Evolutionary conservation across 2,888 invertebrate genomes (phyloP).

Genomic region (Agonopterix heracliana): DNA sequence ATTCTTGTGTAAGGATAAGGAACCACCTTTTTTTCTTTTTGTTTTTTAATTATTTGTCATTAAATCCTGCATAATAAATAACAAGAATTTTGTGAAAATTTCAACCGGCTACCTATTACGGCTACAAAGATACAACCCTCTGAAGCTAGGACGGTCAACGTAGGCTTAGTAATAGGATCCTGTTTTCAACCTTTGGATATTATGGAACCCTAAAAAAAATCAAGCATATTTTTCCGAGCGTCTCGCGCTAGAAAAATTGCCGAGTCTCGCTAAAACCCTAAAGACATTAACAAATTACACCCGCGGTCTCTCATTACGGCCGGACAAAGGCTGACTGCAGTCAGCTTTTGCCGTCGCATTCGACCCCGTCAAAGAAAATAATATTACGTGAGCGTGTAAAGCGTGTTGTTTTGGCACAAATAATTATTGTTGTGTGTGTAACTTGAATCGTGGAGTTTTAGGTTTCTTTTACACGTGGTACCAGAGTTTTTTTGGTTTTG

Average conservation of each 20-base stretch:
- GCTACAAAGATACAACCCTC: neutral
- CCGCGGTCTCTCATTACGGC: neutral
- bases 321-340: neutral
- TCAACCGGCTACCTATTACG: too few relatives aligned
- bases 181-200: neutral
- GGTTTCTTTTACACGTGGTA: neutral
- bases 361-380: neutral
- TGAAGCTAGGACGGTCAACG: neutral
- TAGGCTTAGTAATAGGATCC: neutral
- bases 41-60: too few relatives aligned
- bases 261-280: neutral
- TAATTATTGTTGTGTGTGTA: too few relatives aligned
- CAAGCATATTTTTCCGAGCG: neutral
- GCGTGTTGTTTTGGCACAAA: neutral
- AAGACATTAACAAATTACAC: slow-evolving; percentile 1
- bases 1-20: too few relatives aligned
- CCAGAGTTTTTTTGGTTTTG: neutral
- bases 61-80: too few relatives aligned
- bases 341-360: neutral
- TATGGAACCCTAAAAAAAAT: neutral
- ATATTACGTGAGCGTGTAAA: neutral
- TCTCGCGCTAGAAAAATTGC: neutral
- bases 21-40: too few relatives aligned
- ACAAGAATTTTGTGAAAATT: too few relatives aligned
- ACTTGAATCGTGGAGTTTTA: neutral